These are phyloP conservation scores for Ephydatia muelleri DNA, from an alignment of 37 sponge, comb jelly and placozoan species.

Conservation along the genomic window DNA sequence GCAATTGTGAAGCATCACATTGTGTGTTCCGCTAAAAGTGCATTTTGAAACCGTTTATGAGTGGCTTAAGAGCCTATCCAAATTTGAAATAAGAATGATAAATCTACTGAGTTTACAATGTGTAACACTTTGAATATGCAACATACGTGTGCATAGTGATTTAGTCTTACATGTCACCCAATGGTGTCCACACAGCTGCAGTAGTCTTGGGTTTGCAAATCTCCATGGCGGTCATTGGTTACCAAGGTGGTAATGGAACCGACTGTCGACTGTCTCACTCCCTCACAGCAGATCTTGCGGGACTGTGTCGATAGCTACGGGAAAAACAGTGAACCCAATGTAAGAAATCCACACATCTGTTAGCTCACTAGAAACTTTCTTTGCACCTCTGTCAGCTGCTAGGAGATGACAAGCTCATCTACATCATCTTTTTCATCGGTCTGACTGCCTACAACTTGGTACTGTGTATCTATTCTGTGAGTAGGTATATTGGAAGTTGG, in stretches of 20 bases:
- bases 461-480: conserved; percentile 25
- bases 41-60: no score
- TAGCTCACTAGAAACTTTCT: no score
- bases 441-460: conserved; percentile 6
- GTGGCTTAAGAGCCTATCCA: no score
- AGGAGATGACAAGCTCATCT: conserved; percentile 15
- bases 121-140: no score
- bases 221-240: background rate
- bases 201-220: background rate
- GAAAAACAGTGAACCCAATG: background rate
- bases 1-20: no score
- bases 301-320: background rate
- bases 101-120: no score
- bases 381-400: background rate
- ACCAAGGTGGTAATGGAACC: background rate
- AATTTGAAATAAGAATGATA: no score
- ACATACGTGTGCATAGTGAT: no score
- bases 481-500: no score
- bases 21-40: no score
- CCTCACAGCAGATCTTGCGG: background rate
- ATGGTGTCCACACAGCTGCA: background rate
- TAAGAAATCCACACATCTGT: background rate
- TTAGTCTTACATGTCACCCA: no score
- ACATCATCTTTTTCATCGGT: conserved; percentile 14
- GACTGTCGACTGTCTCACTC: background rate